A percentile compares a stretch with the other conserved stretches of the same genome.
These are phyloP conservation scores for Hyposmocoma kahamanoa DNA, from an alignment of 1,140 invertebrate species.

Conservation along the genomic window DNA sequence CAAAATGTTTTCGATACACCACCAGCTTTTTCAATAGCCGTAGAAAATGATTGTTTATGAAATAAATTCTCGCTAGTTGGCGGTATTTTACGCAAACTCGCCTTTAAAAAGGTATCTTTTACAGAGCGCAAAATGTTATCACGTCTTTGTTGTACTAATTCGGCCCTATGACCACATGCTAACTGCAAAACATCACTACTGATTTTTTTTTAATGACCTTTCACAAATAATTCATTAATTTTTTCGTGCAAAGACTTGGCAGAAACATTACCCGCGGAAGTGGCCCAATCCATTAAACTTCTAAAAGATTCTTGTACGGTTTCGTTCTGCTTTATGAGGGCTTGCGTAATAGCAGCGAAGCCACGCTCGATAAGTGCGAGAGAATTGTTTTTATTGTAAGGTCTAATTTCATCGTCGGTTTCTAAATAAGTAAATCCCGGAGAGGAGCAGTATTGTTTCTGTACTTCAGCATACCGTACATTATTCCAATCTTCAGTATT, in stretches of 20 bases:
- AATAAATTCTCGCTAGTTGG: slow-evolving; percentile 3
- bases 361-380: not conserved
- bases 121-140: slow-evolving; percentile 4
- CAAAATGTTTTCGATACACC: not conserved
- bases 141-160: slow-evolving; percentile 8
- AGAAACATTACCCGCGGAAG: not conserved
- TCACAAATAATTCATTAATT: slow-evolving; percentile 1
- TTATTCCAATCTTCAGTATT: slow-evolving; percentile 1
- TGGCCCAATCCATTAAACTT: not conserved
- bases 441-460: slow-evolving; percentile 14
- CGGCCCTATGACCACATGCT: slow-evolving; percentile 8
- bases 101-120: slow-evolving; percentile 6
- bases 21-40: not conserved
- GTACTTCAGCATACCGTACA: slow-evolving; percentile 9
- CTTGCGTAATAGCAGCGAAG: slow-evolving; percentile 8
- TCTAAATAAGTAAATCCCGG: slow-evolving; percentile 24
- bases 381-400: not conserved
- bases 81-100: slow-evolving; percentile 9
- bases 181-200: slow-evolving; percentile 8
- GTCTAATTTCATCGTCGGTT: slow-evolving; percentile 22
- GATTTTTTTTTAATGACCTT: slow-evolving; percentile 5
- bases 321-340: slow-evolving; percentile 5
- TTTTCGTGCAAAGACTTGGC: not conserved
- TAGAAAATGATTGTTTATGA: not conserved
- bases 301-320: not conserved